Evolutionary conservation across 2,888 invertebrate species (phyloP).

Genomic region (Chironomus tentans): DNA sequence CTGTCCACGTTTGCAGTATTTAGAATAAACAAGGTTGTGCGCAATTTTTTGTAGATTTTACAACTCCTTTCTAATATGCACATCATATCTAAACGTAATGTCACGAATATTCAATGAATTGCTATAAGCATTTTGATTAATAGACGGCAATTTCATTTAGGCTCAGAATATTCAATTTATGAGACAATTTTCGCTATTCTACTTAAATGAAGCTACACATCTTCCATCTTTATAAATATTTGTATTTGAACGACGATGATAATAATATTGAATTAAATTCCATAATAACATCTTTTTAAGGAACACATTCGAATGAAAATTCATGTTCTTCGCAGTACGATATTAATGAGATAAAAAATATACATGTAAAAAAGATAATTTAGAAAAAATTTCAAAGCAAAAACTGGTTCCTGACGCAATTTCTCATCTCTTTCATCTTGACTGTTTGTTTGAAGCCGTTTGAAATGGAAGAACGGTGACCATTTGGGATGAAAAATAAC

Average conservation of each 20-base stretch:
- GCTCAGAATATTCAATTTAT: no score
- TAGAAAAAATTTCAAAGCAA: neutral
- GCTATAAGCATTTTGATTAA: neutral
- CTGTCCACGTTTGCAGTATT: constrained; percentile 25
- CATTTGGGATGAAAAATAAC: neutral
- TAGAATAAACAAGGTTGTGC: neutral
- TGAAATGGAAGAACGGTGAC: no score
- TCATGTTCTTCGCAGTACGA: neutral
- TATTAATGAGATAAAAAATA: neutral
- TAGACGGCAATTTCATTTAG: no score
- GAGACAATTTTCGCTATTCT: no score
- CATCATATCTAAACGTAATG: no score
- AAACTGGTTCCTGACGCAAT: neutral
- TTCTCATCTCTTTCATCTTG: neutral
- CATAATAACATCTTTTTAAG: no score
- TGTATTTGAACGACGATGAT: neutral
- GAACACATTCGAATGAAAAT: no score
- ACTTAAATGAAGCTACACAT: neutral
- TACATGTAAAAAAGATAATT: no score
- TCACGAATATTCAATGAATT: neutral
- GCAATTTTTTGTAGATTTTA: neutral
- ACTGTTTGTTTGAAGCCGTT: no score
- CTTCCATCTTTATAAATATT: neutral
- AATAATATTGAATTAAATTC: neutral
- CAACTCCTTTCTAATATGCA: neutral